Conservation (phyloP, 1,140 invertebrate genomes). For the Pogonognathellus flavescens region DNA sequence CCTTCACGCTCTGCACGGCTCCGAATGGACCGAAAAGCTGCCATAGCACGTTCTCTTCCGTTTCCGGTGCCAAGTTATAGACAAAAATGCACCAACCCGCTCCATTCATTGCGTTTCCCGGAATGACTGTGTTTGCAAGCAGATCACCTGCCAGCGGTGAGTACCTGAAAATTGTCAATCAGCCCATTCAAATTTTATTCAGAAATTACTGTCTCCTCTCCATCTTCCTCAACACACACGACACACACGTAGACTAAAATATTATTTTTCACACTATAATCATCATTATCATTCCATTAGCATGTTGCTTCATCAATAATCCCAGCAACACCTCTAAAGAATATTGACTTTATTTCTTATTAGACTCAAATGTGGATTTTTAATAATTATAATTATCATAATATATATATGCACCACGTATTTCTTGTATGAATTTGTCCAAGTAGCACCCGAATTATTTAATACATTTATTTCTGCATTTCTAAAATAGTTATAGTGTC, state of each 20-base stretch:
- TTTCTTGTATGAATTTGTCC: too few relatives aligned
- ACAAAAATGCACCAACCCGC: conserved; percentile 99
- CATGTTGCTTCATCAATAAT: not conserved
- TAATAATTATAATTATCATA: too few relatives aligned
- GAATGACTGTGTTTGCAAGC: conserved; percentile 87
- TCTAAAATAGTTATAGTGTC: too few relatives aligned
- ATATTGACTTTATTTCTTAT: too few relatives aligned
- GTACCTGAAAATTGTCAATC: conserved; percentile 80
- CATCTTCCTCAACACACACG: not conserved
- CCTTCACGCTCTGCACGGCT: conserved; percentile 97
- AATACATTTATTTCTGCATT: too few relatives aligned
- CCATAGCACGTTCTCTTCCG: conserved; percentile 98
- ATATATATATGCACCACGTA: too few relatives aligned
- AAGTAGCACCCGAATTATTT: too few relatives aligned
- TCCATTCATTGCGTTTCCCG: conserved; percentile 84
- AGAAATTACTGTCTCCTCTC: not conserved
- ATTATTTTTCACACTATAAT: not conserved
- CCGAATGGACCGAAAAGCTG: conserved; percentile 99
- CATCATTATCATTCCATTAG: not conserved
- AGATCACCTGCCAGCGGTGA: conserved; percentile 94
- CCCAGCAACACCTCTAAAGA: not conserved
- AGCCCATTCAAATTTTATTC: conserved; percentile 19
- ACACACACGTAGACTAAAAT: not conserved
- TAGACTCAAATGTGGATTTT: too few relatives aligned
- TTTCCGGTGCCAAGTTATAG: conserved; percentile 97